These are phyloP conservation scores for Xyrauchen texanus DNA, from an alignment of 2,113 vertebrate species.

Conservation along the genomic window DNA sequence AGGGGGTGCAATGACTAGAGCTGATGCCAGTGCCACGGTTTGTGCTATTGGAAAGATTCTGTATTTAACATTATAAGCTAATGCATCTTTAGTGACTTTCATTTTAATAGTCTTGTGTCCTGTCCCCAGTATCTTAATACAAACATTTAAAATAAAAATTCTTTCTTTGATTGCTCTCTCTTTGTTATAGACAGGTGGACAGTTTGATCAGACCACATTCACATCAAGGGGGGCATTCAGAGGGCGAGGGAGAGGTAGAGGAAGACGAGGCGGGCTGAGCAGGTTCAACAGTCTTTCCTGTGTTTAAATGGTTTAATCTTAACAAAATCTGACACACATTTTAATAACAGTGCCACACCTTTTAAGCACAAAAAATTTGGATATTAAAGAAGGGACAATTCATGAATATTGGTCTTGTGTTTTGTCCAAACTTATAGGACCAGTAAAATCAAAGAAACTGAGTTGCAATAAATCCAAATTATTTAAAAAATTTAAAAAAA, in stretches of 20 bases:
- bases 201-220: constrained; percentile 40
- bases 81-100: too few species aligned
- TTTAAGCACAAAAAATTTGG: too few species aligned
- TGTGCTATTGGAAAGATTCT: not conserved
- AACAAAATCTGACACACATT: not conserved
- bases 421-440: not conserved
- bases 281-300: constrained; percentile 36
- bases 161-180: not conserved
- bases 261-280: constrained; percentile 48
- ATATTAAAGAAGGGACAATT: not conserved
- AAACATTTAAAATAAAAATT: not conserved
- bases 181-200: constrained; percentile 20
- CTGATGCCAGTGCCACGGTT: not conserved
- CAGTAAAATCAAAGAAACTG: not conserved
- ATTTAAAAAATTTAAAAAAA: too few species aligned
- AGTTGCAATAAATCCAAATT: not conserved
- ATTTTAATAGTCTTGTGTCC: too few species aligned
- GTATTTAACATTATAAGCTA: not conserved
- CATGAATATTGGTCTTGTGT: not conserved
- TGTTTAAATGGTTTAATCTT: not conserved
- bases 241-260: constrained; percentile 47
- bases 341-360: too few species aligned
- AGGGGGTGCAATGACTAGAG: constrained; percentile 63
- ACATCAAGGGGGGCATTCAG: constrained; percentile 43
- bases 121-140: too few species aligned